Base-by-base conservation (phyloP, 2,888 invertebrate genomes). In the Malthinus seriepunctatus region DNA sequence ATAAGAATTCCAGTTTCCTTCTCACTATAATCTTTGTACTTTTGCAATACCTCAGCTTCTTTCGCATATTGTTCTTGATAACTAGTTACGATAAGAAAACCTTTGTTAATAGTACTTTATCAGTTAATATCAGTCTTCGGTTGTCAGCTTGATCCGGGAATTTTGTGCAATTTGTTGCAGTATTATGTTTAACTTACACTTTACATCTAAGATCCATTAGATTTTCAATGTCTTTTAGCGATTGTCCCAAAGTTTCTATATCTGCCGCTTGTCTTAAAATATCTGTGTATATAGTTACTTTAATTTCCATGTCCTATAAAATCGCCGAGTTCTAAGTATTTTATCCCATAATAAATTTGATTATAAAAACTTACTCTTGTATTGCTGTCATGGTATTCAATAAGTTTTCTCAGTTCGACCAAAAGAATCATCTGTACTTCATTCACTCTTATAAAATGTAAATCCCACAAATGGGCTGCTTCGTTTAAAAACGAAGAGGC, bases 241-340 rank as follows among this genome's bases (percentile, higher is more conserved):
- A 37, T 31, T 64, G 65, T 1, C 71, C 61, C 12, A 73, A 48
- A 51, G 66, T 64, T 10, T 55, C 62, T 51, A 66, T 59, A 7
- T 61, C 64, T 3, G 71, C 48, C 35, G 68, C 69, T 60, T 75
- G 71, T 8, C 74, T 55, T 10, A 76, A 47, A 15, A 64, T 67
- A 57, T 76, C 76, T 6, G 74, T 46, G 1, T 64, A 45, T 9
- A 68, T 56, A 38, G 71, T 70, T 14, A 73, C 51, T 58, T 72
- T 70, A 1, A 56, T 61, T 57, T 73, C 71, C 10, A 46, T 52
- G 35, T n/a, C n/a, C 11, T 32, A 51, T 57, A 32, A 7, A 38
- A 56, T 8, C 23, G 23, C 5, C 2, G 5, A 23, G 23, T 2
- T 23, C 3, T n/a, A 23, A 3, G 5, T 5, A 23, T 2, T 23